These are phyloP conservation scores for Coptodon bakossiorum DNA, from an alignment of 2,113 vertebrate species.

Conservation along the genomic window DNA sequence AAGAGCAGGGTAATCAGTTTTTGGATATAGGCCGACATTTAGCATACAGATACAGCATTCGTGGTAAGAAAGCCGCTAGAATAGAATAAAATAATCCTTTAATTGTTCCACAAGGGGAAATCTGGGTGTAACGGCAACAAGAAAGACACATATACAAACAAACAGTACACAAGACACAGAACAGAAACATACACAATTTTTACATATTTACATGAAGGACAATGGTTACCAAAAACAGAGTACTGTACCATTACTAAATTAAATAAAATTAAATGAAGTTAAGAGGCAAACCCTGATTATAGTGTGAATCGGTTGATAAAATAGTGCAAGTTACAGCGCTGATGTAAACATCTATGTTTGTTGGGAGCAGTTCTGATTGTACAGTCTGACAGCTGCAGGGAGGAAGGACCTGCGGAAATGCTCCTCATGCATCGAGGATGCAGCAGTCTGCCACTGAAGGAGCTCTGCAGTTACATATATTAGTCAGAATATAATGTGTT, in stretches of 20 bases:
- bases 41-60: fast-evolving
- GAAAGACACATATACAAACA: not conserved
- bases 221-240: not conserved
- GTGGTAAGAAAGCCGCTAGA: fast-evolving
- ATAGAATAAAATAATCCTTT: not conserved
- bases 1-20: not conserved
- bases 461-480: not conserved
- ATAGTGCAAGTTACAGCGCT: fast-evolving
- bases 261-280: not conserved
- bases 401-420: not conserved
- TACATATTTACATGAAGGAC: not conserved
- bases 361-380: not conserved
- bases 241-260: not conserved
- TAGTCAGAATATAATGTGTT: not conserved
- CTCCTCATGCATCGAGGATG: not conserved
- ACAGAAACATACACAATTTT: not conserved
- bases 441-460: not conserved
- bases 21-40: not conserved
- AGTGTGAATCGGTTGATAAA: not conserved
- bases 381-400: not conserved
- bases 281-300: not conserved
- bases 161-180: not conserved
- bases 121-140: not conserved
- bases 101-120: not conserved
- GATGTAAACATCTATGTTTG: not conserved